phyloP scores from a whole-genome alignment of 1,140 invertebrate genomes.

The Drosophila pallidifrons region DNA sequence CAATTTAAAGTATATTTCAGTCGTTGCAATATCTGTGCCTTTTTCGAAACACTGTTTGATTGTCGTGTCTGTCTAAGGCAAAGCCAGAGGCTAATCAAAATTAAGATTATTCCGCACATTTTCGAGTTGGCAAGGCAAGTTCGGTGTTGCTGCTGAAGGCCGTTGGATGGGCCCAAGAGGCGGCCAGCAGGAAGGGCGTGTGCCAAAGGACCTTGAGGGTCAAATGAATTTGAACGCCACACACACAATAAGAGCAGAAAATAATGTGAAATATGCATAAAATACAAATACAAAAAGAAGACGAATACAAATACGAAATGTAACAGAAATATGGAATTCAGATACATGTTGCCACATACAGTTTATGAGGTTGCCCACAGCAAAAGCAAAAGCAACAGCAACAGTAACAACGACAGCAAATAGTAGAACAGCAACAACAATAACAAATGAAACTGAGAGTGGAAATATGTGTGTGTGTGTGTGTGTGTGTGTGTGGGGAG shows the following conservation, averaged over 20 bases:
- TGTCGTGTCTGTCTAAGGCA: neutral
- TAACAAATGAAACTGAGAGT: constrained; percentile 16
- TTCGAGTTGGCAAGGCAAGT: constrained; percentile 29
- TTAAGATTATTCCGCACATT: constrained; percentile 29
- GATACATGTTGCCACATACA: constrained; percentile 21
- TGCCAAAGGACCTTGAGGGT: constrained; percentile 34
- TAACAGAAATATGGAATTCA: constrained; percentile 7
- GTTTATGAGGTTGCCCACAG: constrained; percentile 38
- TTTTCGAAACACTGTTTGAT: neutral
- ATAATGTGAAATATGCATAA: constrained; percentile 40
- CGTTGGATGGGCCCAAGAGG: no score
- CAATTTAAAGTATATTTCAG: neutral
- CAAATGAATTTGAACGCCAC: constrained; percentile 35
- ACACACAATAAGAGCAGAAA: constrained; percentile 14
- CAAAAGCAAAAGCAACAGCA: neutral
- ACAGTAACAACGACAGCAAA: no score
- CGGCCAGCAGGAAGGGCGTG: neutral
- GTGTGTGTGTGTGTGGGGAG: constrained; percentile 6
- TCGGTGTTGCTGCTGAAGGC: no score
- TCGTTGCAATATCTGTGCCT: neutral
- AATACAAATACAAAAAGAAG: constrained; percentile 11
- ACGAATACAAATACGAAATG: neutral
- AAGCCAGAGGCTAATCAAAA: constrained; percentile 32
- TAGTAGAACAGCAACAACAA: constrained; percentile 8
- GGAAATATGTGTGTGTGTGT: neutral